Base-by-base conservation (phyloP, 53 echinoderm and acorn worm genomes). In the Apostichopus leukothele region DNA sequence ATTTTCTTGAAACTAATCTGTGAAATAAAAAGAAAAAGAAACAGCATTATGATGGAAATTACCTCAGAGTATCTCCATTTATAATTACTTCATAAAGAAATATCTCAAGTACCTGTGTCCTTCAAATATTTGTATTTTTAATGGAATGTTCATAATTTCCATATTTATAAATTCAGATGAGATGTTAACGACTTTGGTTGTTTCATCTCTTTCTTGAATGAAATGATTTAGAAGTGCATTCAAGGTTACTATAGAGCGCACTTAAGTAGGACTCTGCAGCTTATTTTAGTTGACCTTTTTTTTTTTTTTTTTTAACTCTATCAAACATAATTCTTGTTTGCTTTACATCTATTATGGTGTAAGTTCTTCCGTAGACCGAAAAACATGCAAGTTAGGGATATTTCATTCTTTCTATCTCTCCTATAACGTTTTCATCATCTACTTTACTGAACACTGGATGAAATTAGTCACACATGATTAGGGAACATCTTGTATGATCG, bases 111-210 rank as follows among this genome's bases (percentile, higher is more conserved):
- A 71, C 71, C 18, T 3, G 18, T 71, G 71, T 71, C 71, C 71
- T 71, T 71, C 71, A 71, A 57, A 81, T 53, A 55, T 55, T 81
- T 81, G 20, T 25, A 23, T 59, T 81, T 51, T 81, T 81, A 81
- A 81, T 81, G 81, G 81, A 81, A 81, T 81, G 81, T 81, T 22
- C 55, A 81, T 81, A 50, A 81, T 55, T 22, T 59, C 55, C 81
- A 81, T 55, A 55, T 55, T 81, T 81, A 55, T 54, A 55, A 81
- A 81, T 81, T 81, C 81, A 81, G 59, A 81, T 81, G 22, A 81
- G 59, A 81, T 81, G 81, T 81, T 55, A 81, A 81, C 60, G 81
- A 81, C 81, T 81, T 53, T 55, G 11, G 51, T n/a, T 81, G 81
- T 81, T 55, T 54, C 71, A 71, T 71, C 18, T 71, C 71, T 71